These are phyloP conservation scores for Lemur catta DNA, from an alignment of 2,797 vertebrate genomes.

Conservation along the genomic window DNA sequence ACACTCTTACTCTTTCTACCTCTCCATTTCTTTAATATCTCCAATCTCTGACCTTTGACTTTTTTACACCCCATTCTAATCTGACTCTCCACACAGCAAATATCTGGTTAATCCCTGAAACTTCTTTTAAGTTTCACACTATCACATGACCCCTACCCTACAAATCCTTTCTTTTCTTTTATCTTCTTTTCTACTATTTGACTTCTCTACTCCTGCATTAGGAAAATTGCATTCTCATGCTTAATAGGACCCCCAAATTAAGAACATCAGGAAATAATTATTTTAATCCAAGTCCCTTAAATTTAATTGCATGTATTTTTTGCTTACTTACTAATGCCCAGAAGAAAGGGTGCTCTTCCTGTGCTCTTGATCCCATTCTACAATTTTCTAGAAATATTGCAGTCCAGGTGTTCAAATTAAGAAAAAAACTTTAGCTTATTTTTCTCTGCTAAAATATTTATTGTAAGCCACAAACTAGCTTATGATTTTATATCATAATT, in stretches of 20 bases:
- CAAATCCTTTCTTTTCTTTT: background rate
- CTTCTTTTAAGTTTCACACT: background rate
- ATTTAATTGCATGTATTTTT: background rate
- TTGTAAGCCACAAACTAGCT: background rate
- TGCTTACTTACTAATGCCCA: background rate
- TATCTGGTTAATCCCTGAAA: background rate
- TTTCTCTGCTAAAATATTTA: background rate
- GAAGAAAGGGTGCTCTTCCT: background rate
- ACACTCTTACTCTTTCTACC: background rate
- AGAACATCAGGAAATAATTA: background rate
- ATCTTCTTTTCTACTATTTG: background rate
- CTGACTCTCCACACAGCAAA: background rate
- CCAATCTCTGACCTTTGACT: rapidly evolving
- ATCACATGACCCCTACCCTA: background rate
- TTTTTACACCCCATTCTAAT: background rate
- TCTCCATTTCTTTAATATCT: background rate
- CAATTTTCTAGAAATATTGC: background rate
- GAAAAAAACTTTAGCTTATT: background rate
- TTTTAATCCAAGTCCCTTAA: background rate
- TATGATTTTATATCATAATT: background rate
- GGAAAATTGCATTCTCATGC: background rate
- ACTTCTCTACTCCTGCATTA: background rate
- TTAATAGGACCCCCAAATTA: background rate
- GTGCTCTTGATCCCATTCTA: background rate
- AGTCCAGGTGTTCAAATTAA: background rate